Base-by-base conservation (phyloP, 2,888 invertebrate species). In the Agelastica alni region DNA sequence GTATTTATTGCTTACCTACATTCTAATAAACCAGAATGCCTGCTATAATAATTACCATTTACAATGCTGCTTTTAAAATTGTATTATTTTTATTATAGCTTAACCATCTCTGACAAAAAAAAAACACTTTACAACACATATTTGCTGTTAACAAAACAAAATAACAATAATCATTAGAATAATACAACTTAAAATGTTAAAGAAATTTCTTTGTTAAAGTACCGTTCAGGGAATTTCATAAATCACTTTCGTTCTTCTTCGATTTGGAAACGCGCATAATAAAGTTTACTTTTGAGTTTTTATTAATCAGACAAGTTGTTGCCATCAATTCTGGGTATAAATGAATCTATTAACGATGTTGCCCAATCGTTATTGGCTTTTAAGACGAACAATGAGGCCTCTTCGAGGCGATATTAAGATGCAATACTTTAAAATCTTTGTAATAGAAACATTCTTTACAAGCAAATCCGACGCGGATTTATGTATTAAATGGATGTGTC, bases 211-310 rank as follows among this genome's bases (percentile, higher is more conserved):
- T 32, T 44, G 20, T 44, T 7, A 4, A 5, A 44, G 26, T n/a
- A 31, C 18, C 44, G 31, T 44, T 45, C 34, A 14, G 22, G 20
- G 14, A 22, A 17, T 16, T 22, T 34, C 5, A 45, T 45, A 32
- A 45, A 45, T 45, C 45, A 45, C 26, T 39, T 22, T 30, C 30
- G 34, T 34, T 45, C 45, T 45, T 22, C 34, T 17, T 34, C 31
- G 13, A 31, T 34, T 13, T 30, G 34, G 13, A 14, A 34, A 45
- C 34, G 22, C 12, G 14, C 22, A 45, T 45, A 45, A 34, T 45
- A 34, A 45, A 16, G 45, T 45, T 45, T 18, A 20, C 45, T 34
- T 45, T 34, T 34, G 14, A n/a, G n/a, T 22, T 7, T 34, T 34
- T n/a, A n/a, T n/a, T 45, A 34, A 45, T 45, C 26, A 34, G 34